These are phyloP conservation scores for Hydractinia echinata DNA, from an alignment of 30 jellyfish, hydroid and myxozoan species.

Conservation along the genomic window DNA sequence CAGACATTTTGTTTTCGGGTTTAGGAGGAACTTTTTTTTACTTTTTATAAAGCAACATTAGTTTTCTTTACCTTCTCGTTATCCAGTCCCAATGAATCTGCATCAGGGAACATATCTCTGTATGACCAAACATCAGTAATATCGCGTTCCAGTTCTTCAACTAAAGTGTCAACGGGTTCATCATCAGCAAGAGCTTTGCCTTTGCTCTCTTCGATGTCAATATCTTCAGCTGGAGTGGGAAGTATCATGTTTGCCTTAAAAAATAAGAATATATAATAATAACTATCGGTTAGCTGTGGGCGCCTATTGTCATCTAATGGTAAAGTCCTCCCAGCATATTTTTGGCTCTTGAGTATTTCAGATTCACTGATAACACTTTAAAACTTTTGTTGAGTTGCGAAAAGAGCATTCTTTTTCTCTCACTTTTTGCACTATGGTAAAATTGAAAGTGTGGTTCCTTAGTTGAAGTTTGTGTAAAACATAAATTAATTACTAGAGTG, in stretches of 20 bases:
- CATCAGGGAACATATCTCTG: constrained; percentile 80
- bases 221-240: constrained; percentile 42
- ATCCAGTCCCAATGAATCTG: constrained; percentile 88
- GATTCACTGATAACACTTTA: too few relatives aligned
- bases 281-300: too few relatives aligned
- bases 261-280: not conserved
- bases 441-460: not conserved
- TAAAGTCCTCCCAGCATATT: too few relatives aligned
- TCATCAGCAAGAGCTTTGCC: constrained; percentile 74
- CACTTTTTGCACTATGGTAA: too few relatives aligned
- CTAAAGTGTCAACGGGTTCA: constrained; percentile 93
- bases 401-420: too few relatives aligned
- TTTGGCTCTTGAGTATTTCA: too few relatives aligned
- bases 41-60: not conserved
- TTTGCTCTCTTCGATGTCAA: constrained; percentile 64
- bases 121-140: constrained; percentile 98
- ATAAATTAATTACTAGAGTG: not conserved
- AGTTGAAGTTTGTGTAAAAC: not conserved
- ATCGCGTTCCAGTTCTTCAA: constrained; percentile 87
- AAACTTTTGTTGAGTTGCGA: too few relatives aligned
- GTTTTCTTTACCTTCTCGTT: constrained; percentile 55
- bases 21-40: too few relatives aligned
- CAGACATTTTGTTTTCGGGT: too few relatives aligned
- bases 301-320: too few relatives aligned
- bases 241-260: constrained; percentile 2